Evolutionary conservation across 1,140 invertebrate genomes (phyloP), one percentile per base, ranked within the genome.

Genomic region (Coenobita brevimanus): DNA sequence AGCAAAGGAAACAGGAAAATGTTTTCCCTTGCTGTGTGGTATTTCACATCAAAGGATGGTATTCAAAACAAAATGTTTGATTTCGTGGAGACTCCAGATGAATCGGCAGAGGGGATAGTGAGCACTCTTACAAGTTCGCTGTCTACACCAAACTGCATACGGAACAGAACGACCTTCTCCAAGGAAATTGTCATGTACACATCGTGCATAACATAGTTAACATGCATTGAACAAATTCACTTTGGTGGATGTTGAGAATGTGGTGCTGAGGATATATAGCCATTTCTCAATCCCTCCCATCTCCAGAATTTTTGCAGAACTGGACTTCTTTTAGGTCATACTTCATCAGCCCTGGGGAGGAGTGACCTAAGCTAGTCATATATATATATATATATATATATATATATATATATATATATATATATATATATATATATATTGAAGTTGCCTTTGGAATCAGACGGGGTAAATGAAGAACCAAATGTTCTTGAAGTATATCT

Each of bases 21-120:
- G 54, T 79, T n/a, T n/a, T n/a, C n/a, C n/a, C n/a, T n/a, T n/a
- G 76, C 41, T 24, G 76, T 79, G n/a, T 46, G 54, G 43, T 79
- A 79, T 46, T 79, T 79, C 41, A 79, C 27, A 73, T 36, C 76
- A 57, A 46, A 79, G 76, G 76, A 79, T 79, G 8, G 76, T 50
- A 54, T 80, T 57, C 27, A 73, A 30, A 80, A 80, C 78, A 80
- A 80, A 54, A 80, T 57, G 13, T n/a, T 80, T 60, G 78, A 80
- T 80, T 80, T 80, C 27, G 60, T 57, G 41, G 78, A 80, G 50
- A 80, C 54, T 80, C 78, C 43, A 21, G 78, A 80, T 54, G 41
- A 80, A 57, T 57, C 78, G 27, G 78, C 43, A 54, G 3, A 54
- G 46, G 78, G 46, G 46, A 54, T 80, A 33, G 46, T 80, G 78